Evolutionary conservation across 1,140 invertebrate species (phyloP).

Genomic region (Asobara japonica): DNA sequence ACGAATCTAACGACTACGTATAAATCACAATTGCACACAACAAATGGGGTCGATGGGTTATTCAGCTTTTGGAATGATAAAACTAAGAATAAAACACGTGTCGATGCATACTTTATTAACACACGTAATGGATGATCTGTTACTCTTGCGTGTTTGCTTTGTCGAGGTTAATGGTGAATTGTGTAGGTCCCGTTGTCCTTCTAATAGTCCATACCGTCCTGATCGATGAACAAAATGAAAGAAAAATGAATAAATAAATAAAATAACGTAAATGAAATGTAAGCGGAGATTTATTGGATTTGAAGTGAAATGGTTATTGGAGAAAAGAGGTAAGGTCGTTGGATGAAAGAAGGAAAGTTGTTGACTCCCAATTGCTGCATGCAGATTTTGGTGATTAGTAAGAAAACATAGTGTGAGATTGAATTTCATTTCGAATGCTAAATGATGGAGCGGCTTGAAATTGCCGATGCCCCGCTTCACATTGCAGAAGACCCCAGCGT

Average conservation of each 20-base stretch:
- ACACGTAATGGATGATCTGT: not conserved
- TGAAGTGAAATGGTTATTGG: too few species aligned
- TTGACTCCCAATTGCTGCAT: too few species aligned
- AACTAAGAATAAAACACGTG: not conserved
- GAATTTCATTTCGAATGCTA: too few species aligned
- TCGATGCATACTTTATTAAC: not conserved
- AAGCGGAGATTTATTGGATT: too few species aligned
- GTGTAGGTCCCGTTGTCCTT: not conserved
- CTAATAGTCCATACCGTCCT: conserved; percentile 21
- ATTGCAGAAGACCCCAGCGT: too few species aligned
- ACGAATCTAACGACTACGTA: not conserved
- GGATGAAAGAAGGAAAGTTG: too few species aligned
- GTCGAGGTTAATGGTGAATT: not conserved
- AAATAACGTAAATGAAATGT: not conserved
- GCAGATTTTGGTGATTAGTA: too few species aligned
- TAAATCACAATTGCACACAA: not conserved
- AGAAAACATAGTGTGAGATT: too few species aligned
- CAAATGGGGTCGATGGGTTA: not conserved
- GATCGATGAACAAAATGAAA: not conserved
- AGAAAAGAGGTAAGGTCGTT: too few species aligned
- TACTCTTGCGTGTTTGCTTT: not conserved
- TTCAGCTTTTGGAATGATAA: not conserved
- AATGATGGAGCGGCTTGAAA: too few species aligned
- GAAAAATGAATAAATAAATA: conserved; percentile 13
- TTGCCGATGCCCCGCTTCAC: too few species aligned